A percentile compares a stretch with the other conserved stretches of the same genome.
Evolutionary conservation across 2,113 vertebrate genomes (phyloP).

Genomic region (Crypturellus undulatus): DNA sequence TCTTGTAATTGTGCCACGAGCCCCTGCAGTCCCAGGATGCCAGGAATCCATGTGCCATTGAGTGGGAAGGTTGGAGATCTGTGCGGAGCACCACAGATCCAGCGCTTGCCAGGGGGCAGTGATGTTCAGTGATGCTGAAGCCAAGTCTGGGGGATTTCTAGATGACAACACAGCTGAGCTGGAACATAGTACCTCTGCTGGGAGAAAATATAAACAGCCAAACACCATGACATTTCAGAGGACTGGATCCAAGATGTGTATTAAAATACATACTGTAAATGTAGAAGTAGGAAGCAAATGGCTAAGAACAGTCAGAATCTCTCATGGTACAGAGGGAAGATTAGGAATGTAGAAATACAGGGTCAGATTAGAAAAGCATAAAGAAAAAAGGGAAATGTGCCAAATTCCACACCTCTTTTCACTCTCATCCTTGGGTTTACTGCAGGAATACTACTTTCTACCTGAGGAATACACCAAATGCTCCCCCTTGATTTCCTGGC

Average conservation of each 20-base stretch:
- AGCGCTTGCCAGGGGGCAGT: background rate
- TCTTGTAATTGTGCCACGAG: background rate
- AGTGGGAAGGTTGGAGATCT: background rate
- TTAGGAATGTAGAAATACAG: background rate
- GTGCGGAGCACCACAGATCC: background rate
- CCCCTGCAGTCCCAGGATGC: background rate
- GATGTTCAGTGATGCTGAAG: background rate
- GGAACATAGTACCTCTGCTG: background rate
- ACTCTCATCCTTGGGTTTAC: background rate
- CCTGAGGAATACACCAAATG: background rate
- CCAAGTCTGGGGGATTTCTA: background rate
- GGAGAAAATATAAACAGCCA: background rate
- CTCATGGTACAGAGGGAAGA: background rate
- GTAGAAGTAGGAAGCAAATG: background rate
- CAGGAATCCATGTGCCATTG: accelerated
- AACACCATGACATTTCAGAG: background rate
- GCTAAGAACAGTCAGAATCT: background rate
- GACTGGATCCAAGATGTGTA: background rate
- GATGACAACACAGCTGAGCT: background rate
- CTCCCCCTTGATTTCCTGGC: background rate
- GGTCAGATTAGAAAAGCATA: background rate
- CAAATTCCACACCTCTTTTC: background rate
- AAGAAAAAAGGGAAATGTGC: background rate
- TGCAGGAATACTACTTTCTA: background rate
- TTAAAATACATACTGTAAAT: background rate